Percentiles rank a stretch among this genome's conserved stretches.
These are phyloP conservation scores for Gymnothorax javanicus DNA, from an alignment of 2,797 vertebrate genomes.

Conservation along the genomic window DNA sequence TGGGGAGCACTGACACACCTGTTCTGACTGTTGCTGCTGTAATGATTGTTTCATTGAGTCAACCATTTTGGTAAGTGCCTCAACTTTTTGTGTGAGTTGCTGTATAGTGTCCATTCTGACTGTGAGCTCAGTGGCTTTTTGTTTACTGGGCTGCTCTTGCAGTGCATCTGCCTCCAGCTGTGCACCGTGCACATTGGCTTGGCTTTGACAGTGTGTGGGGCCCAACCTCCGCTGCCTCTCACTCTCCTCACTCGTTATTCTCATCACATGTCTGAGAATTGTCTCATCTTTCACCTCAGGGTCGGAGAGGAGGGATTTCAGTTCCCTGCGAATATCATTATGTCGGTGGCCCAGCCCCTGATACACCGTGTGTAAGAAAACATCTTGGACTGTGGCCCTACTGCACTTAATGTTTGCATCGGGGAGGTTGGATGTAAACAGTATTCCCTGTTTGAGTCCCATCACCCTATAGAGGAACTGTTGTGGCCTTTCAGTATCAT, in stretches of 20 bases:
- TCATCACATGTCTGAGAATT: slow-evolving; percentile 21
- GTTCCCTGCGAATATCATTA: slow-evolving; percentile 30
- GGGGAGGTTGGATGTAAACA: too few relatives aligned
- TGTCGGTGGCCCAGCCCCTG: slow-evolving; percentile 38
- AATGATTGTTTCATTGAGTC: not conserved
- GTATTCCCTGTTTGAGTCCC: slow-evolving; percentile 32
- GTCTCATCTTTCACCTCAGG: slow-evolving; percentile 20
- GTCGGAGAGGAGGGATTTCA: slow-evolving; percentile 32
- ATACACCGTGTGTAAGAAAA: slow-evolving; percentile 44
- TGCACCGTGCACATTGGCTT: not conserved
- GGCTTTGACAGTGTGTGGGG: not conserved
- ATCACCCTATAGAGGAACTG: slow-evolving; percentile 28
- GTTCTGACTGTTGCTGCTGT: not conserved
- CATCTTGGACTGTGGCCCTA: slow-evolving; percentile 20
- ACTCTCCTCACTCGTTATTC: slow-evolving; percentile 38
- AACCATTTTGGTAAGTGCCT: not conserved
- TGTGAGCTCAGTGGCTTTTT: not conserved
- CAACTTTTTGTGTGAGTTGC: not conserved
- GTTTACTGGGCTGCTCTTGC: not conserved
- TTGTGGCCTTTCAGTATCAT: slow-evolving; percentile 13
- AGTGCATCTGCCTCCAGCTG: not conserved
- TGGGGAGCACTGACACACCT: not conserved
- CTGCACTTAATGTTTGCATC: too few relatives aligned
- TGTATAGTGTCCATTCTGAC: not conserved
- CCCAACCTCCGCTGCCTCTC: slow-evolving; percentile 28